Base-by-base conservation (phyloP, 2,888 invertebrate genomes). In the Lordiphosa andalusiaca region DNA sequence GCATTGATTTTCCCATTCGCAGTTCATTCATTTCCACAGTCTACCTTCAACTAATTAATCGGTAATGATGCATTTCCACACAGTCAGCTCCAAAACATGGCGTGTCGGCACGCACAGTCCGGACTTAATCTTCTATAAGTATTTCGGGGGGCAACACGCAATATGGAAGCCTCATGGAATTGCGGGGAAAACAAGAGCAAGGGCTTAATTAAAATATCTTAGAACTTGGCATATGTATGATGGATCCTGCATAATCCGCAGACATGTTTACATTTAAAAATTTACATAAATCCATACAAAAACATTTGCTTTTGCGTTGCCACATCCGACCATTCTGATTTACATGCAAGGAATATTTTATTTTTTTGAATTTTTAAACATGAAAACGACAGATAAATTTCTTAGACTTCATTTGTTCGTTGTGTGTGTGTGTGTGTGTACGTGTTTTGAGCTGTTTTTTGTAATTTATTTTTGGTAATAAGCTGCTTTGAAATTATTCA, bases 11-110 rank as follows among this genome's bases (percentile, higher is more conserved):
- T 47, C 63, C 21, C 25, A 21, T 21, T 37, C 44, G 7, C 62
- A 56, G 50, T 33, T 33, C 56, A 38, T 64, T 62, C 50, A 23
- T 40, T 48, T 23, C 65, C 53, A 55, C 69, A 61, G 52, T 57
- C 70, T 42, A 47, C 42, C 53, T 53, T 42, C 48, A 56, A 42
- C 72, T 78, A 78, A 84, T 78, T 78, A 84, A 66, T 68, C 54
- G 82, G 65, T 74, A 81, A 77, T 81, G 82, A 67, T 81, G 78
- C 67, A 67, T 63, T 71, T 60, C 55, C 58, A 54, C 46, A 35
- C 10, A 13, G 21, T 10, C 13, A 12, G 3, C 21, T 13, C 64
- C 65, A 10, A 33, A 30, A 62, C 63, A 68, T 82, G 71, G 82
- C 82, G 63, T 84, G 82, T 67, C 60, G 40, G 48, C 68, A 57